A percentile compares a stretch with the other conserved stretches of the same genome.
Evolutionary conservation across 1,140 invertebrate genomes (phyloP).

Genomic region (Drosophila santomea): DNA sequence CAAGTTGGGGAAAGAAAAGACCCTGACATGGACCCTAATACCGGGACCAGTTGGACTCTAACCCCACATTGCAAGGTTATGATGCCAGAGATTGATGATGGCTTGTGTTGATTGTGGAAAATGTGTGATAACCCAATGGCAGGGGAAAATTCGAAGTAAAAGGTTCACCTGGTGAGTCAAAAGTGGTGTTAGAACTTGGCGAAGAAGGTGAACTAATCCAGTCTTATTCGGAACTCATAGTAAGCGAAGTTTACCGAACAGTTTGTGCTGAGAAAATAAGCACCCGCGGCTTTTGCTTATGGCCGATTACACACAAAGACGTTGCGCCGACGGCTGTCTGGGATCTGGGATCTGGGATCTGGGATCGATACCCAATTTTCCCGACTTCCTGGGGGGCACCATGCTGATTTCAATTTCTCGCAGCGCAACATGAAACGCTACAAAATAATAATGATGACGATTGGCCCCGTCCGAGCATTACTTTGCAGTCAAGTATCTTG

Average conservation of each 20-base stretch:
- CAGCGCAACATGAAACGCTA: conserved; percentile 77
- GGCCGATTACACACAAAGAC: conserved; percentile 73
- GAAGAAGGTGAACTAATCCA: conserved; percentile 11
- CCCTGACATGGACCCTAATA: conserved; percentile 30
- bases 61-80: neutral
- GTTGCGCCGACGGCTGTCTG: conserved; percentile 57
- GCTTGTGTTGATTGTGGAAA: conserved; percentile 21
- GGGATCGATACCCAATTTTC: conserved; percentile 1
- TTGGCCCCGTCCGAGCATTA: conserved; percentile 45
- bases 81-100: conserved; percentile 46
- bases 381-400: conserved; percentile 29
- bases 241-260: conserved; percentile 38
- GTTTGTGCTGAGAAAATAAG: conserved; percentile 49
- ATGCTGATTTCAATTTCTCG: conserved; percentile 80
- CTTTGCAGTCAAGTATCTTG: conserved; percentile 27
- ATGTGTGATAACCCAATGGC: conserved; percentile 39
- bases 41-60: conserved; percentile 39
- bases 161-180: conserved; percentile 25
- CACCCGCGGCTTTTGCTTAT: conserved; percentile 65
- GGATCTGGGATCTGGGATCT: conserved; percentile 11
- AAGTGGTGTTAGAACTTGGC: neutral
- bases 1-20: conserved; percentile 9
- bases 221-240: conserved; percentile 4
- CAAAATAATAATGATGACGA: conserved; percentile 80
- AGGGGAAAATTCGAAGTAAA: conserved; percentile 15